Conservation (phyloP, 2,888 invertebrate species). For the Atethmia centrago region DNA sequence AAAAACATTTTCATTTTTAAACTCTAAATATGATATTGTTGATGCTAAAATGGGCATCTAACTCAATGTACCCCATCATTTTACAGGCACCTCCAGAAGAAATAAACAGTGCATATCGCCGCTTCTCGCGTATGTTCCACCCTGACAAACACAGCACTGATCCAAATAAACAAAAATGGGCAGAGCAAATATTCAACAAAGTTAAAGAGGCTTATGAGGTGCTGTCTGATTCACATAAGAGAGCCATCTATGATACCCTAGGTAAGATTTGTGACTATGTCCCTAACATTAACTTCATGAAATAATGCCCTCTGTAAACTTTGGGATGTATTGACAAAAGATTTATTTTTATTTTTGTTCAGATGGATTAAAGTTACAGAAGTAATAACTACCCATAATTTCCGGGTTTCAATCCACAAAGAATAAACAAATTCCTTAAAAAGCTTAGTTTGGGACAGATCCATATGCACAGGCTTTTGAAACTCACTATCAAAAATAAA, state of each 20-base stretch:
- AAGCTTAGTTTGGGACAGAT: background rate
- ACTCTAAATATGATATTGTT: background rate
- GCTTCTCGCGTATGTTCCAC: slow-evolving; percentile 97
- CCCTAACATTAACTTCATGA: background rate
- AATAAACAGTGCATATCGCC: slow-evolving; percentile 97
- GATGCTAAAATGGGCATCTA: slow-evolving; percentile 5
- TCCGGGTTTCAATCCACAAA: too few species aligned
- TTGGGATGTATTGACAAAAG: too few species aligned
- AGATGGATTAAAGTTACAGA: too few species aligned
- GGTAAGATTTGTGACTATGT: slow-evolving; percentile 72
- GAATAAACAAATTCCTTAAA: background rate
- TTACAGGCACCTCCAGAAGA: slow-evolving; percentile 97
- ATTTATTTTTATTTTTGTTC: background rate
- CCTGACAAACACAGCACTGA: slow-evolving; percentile 98
- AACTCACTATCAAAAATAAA: background rate
- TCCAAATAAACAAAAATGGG: slow-evolving; percentile 95
- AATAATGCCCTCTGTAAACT: background rate
- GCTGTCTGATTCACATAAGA: slow-evolving; percentile 96
- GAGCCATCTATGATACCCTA: slow-evolving; percentile 97
- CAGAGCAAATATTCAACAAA: slow-evolving; percentile 97
- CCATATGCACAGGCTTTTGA: too few species aligned
- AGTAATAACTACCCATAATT: background rate
- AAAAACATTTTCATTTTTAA: too few species aligned
- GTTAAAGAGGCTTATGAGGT: slow-evolving; percentile 99
- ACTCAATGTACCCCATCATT: slow-evolving; percentile 28